Evolutionary conservation across 2,888 invertebrate genomes (phyloP).

Genomic region (Antheraea assamensis): DNA sequence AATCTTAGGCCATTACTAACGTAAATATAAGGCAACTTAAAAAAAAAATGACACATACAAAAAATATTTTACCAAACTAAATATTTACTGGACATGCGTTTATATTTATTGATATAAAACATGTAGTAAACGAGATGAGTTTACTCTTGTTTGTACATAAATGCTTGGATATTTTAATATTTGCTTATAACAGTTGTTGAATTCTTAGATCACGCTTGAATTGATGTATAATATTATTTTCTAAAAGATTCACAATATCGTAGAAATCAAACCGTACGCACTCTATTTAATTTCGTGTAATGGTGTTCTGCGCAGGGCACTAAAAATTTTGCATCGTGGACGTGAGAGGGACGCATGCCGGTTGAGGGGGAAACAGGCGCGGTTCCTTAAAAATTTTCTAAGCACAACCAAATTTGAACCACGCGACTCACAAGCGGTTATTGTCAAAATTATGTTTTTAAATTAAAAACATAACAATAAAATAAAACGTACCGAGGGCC

Average conservation of each 20-base stretch:
- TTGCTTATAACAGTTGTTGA: not conserved
- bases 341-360: slow-evolving; percentile 47
- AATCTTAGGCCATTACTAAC: not conserved
- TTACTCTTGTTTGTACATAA: too few relatives aligned
- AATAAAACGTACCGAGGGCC: not conserved
- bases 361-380: slow-evolving; percentile 41
- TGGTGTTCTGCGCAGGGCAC: slow-evolving; percentile 59
- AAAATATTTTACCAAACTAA: too few relatives aligned
- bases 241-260: not conserved
- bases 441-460: slow-evolving; percentile 14
- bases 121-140: too few relatives aligned
- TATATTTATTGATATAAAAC: not conserved
- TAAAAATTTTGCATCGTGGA: slow-evolving; percentile 69
- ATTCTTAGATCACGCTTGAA: too few relatives aligned
- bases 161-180: not conserved
- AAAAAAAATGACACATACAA: not conserved
- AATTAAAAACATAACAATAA: slow-evolving; percentile 2
- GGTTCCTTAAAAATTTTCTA: slow-evolving; percentile 60
- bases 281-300: slow-evolving; percentile 42
- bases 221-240: too few relatives aligned
- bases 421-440: slow-evolving; percentile 13
- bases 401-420: slow-evolving; percentile 41
- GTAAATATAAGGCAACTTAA: not conserved
- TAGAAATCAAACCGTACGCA: slow-evolving; percentile 26
- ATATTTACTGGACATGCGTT: too few relatives aligned